These are phyloP conservation scores for Lasioglossum albipes DNA, from an alignment of 1,140 invertebrate genomes.

Conservation along the genomic window DNA sequence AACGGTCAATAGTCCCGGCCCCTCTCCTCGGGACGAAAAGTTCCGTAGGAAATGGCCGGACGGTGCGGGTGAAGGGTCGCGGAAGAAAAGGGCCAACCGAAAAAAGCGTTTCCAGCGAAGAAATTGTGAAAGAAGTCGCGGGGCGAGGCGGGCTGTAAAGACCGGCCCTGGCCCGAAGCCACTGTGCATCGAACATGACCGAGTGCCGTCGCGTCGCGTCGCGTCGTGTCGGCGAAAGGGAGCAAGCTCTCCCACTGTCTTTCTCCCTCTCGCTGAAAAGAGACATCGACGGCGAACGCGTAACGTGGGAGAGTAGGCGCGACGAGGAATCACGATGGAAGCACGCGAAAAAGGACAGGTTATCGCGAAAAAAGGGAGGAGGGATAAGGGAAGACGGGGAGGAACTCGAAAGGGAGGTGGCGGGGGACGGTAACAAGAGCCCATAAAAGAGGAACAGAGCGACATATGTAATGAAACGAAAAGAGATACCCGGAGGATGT, in stretches of 20 bases:
- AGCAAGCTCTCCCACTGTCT: neutral
- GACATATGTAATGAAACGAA: neutral
- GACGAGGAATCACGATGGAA: neutral
- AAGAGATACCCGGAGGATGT: neutral
- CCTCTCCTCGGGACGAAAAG: neutral
- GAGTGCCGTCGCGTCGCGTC: neutral
- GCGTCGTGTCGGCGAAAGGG: neutral
- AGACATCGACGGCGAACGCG: no score
- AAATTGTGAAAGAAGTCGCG: constrained; percentile 45
- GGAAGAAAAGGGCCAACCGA: constrained; percentile 20
- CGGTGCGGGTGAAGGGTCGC: neutral
- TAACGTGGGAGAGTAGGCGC: no score
- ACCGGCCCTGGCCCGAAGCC: constrained; percentile 37
- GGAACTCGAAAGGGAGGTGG: neutral
- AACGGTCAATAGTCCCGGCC: constrained; percentile 3
- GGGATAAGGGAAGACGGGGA: no score
- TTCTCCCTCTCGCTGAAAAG: no score
- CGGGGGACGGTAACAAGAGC: no score
- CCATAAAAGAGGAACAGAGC: neutral
- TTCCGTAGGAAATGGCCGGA: neutral
- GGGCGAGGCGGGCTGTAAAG: constrained; percentile 24
- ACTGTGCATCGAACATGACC: constrained; percentile 24
- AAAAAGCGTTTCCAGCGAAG: constrained; percentile 37
- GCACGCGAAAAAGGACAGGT: neutral
- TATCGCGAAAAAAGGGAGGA: neutral